phyloP scores from a whole-genome alignment of 2,888 invertebrate species.

The Opisthograptis luteolata region DNA sequence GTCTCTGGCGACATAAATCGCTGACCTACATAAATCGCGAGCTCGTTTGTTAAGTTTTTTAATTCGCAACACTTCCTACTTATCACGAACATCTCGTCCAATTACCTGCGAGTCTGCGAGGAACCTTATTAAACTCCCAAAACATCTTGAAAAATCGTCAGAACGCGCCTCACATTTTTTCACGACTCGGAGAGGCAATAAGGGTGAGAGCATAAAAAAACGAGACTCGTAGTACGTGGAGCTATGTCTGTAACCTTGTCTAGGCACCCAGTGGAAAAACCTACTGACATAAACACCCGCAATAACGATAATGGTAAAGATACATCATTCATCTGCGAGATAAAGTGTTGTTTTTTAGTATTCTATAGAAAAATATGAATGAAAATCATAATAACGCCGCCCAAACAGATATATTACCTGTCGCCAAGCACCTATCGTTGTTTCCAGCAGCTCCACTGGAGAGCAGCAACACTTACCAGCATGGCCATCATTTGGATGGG shows the following conservation, averaged over 20 bases:
- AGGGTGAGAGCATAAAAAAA: conserved; percentile 7
- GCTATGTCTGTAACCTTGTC: background rate
- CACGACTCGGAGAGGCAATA: conserved; percentile 31
- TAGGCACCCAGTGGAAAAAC: background rate
- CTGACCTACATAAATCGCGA: conserved; percentile 2
- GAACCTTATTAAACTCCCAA: conserved; percentile 37
- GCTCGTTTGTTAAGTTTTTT: conserved; percentile 19
- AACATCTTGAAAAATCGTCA: conserved; percentile 39
- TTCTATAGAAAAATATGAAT: too few relatives aligned
- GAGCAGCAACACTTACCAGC: too few relatives aligned
- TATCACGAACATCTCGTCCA: conserved; percentile 25
- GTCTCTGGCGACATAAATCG: background rate
- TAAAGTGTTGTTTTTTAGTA: too few relatives aligned
- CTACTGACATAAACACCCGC: too few relatives aligned
- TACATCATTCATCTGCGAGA: too few relatives aligned
- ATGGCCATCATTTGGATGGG: too few relatives aligned
- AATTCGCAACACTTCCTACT: conserved; percentile 18
- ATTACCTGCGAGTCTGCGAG: conserved; percentile 29
- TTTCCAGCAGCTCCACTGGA: too few relatives aligned
- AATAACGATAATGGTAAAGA: too few relatives aligned
- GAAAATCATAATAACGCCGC: too few relatives aligned
- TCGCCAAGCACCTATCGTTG: too few relatives aligned
- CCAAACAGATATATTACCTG: too few relatives aligned
- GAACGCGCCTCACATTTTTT: conserved; percentile 40
- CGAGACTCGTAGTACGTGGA: background rate